These are phyloP conservation scores for Drosophila prolongata DNA, from an alignment of 2,888 invertebrate species.

Conservation along the genomic window DNA sequence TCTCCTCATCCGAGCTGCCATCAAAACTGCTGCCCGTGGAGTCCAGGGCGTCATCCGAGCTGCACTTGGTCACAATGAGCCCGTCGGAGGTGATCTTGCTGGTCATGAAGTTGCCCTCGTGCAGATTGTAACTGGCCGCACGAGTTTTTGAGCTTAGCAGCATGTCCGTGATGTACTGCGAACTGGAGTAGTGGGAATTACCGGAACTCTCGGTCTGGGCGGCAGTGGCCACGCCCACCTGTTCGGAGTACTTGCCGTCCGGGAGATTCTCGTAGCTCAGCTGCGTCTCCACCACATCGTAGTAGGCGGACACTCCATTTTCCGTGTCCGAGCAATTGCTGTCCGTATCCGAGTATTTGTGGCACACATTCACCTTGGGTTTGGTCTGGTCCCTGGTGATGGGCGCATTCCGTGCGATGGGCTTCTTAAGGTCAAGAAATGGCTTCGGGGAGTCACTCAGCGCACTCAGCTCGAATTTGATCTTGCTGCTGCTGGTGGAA, in stretches of 20 bases:
- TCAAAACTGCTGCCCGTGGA: constrained; percentile 84
- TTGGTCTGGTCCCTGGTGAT: constrained; percentile 88
- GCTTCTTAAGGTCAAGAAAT: constrained; percentile 84
- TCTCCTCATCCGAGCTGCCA: constrained; percentile 84
- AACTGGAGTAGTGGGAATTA: constrained; percentile 77
- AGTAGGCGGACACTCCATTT: constrained; percentile 83
- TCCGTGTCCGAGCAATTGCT: constrained; percentile 87
- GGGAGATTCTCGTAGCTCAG: constrained; percentile 83
- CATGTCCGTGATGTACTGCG: constrained; percentile 84
- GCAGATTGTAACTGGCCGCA: constrained; percentile 83
- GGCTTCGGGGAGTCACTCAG: constrained; percentile 80
- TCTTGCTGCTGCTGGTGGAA: constrained; percentile 61
- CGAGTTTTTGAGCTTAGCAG: constrained; percentile 83
- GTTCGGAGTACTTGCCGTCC: constrained; percentile 81
- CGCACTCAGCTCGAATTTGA: constrained; percentile 83
- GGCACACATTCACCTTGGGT: constrained; percentile 88
- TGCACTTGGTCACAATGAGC: constrained; percentile 84
- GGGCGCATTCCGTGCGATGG: constrained; percentile 87
- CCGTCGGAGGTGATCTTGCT: constrained; percentile 85
- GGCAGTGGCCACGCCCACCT: constrained; percentile 66
- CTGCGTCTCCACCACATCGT: constrained; percentile 84
- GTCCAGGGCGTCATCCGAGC: constrained; percentile 84
- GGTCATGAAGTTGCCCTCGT: constrained; percentile 84
- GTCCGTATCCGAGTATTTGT: constrained; percentile 87
- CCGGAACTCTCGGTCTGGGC: constrained; percentile 49